These are phyloP conservation scores for Gisinianus flammeolus DNA, from an alignment of 2,888 invertebrate genomes.

Conservation along the genomic window DNA sequence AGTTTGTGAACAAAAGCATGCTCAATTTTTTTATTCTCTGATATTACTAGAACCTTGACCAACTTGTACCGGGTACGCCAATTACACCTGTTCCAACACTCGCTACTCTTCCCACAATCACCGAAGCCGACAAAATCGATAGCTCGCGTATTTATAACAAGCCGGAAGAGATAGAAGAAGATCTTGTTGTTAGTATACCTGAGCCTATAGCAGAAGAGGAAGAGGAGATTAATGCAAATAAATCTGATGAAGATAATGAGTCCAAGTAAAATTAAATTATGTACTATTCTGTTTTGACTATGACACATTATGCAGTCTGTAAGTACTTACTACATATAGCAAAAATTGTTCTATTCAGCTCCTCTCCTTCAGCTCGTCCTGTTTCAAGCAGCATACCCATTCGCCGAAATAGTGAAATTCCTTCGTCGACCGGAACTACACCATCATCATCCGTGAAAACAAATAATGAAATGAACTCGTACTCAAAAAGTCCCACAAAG, in stretches of 20 bases:
- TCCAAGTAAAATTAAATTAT: constrained; percentile 1
- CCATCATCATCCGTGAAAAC: constrained; percentile 27
- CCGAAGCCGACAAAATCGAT: constrained; percentile 68
- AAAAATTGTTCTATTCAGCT: too few relatives aligned
- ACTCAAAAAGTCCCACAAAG: constrained; percentile 42
- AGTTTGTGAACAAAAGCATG: too few relatives aligned
- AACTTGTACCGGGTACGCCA: constrained; percentile 75
- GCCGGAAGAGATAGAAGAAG: constrained; percentile 36
- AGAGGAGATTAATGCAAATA: constrained; percentile 41
- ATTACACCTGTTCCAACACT: constrained; percentile 82
- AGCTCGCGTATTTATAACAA: constrained; percentile 7
- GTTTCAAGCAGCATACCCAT: not conserved
- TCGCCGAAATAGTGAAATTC: constrained; percentile 51
- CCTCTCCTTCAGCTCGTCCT: constrained; percentile 18
- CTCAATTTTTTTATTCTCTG: too few relatives aligned
- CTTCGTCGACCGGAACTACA: constrained; percentile 35
- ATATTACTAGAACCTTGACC: constrained; percentile 88
- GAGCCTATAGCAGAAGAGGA: constrained; percentile 57
- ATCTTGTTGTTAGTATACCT: constrained; percentile 48
- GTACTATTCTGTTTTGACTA: too few relatives aligned
- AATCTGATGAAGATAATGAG: constrained; percentile 18
- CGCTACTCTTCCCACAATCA: constrained; percentile 86
- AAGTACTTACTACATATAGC: too few relatives aligned
- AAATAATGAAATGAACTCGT: constrained; percentile 12
- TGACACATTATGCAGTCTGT: too few relatives aligned